Base-by-base conservation (phyloP, 2,888 invertebrate species). In the Andrena marginata region DNA sequence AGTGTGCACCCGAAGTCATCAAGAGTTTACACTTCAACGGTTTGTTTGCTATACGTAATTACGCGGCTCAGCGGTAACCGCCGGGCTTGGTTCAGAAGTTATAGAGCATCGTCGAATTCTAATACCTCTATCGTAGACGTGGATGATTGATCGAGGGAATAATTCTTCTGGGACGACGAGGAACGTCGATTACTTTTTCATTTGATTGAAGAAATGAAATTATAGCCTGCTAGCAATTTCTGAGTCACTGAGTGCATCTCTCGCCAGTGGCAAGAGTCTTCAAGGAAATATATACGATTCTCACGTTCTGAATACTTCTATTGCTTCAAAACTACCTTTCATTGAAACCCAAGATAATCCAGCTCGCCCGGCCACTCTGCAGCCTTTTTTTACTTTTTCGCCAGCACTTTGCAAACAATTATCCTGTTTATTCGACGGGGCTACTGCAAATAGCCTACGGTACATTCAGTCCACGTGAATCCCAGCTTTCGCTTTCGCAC, bases 11-110 rank as follows among this genome's bases (percentile, higher is more conserved):
- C 62, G 75, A 83, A 84, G 81, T 84, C 82, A 72, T 82, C 82
- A 42, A 56, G 69, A 85, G 81, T 87, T 89, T 87, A 76, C 79
- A 80, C 89, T 80, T 63, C 67, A 56, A 60, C 75, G 83, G 77
- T 80, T 87, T 73, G 79, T 82, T 67, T 67, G 82, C 72, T 63
- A 78, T 16, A 42, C 13, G 16, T 77, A 89, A 77, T 87, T 80
- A 79, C 65, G 48, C 74, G 56, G 67, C 48, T 54, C 72, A 73
- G 49, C 59, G 72, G 82, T 87, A 87, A 88, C 82, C 73, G 73
- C 70, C 26, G 64, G 26, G 71, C n/a, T 83, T 76, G 60, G 70
- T 51, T 77, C 68, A 56, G 72, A 84, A 78, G 80, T 80, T 76
- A 68, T 10, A 68, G 51, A 59, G 31, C 56, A 65, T 13, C 33